Conservation (phyloP, 2,888 invertebrate genomes). For the Pseudolycoriella hygida region DNA sequence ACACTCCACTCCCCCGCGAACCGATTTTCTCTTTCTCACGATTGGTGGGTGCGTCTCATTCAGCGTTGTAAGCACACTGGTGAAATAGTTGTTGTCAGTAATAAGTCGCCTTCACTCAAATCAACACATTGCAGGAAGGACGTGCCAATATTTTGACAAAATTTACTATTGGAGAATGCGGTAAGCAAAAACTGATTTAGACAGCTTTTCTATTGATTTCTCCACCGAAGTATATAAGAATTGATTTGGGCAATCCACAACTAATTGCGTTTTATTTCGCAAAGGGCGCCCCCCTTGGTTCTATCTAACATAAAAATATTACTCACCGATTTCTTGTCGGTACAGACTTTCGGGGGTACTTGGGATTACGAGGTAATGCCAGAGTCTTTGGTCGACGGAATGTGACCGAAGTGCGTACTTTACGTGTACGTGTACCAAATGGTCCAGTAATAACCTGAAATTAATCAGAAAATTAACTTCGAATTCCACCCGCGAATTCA, state of each 20-base stretch:
- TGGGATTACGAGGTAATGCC: conserved; percentile 76
- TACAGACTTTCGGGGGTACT: conserved; percentile 88
- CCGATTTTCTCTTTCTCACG: too few species aligned
- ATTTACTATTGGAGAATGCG: conserved; percentile 3
- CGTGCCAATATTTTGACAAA: conserved; percentile 4
- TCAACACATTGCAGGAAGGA: not conserved
- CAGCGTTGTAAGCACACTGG: too few species aligned
- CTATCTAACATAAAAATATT: conserved; percentile 9
- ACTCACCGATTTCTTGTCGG: conserved; percentile 79
- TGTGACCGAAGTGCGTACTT: conserved; percentile 88
- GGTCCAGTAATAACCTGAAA: conserved; percentile 74
- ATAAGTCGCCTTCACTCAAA: conserved; percentile 3
- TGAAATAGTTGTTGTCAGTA: conserved; percentile 2
- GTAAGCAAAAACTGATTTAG: not conserved
- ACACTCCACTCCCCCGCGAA: too few species aligned
- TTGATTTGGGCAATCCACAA: too few species aligned
- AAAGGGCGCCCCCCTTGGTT: too few species aligned
- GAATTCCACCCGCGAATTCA: not conserved
- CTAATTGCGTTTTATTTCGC: not conserved
- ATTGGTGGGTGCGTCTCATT: too few species aligned
- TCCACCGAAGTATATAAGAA: too few species aligned
- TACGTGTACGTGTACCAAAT: conserved; percentile 71
- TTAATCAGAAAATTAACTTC: conserved; percentile 10
- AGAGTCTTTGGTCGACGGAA: conserved; percentile 92
- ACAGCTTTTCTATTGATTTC: not conserved